Base-by-base conservation (phyloP, 2,888 invertebrate genomes). In the Frankliniella fusca region DNA sequence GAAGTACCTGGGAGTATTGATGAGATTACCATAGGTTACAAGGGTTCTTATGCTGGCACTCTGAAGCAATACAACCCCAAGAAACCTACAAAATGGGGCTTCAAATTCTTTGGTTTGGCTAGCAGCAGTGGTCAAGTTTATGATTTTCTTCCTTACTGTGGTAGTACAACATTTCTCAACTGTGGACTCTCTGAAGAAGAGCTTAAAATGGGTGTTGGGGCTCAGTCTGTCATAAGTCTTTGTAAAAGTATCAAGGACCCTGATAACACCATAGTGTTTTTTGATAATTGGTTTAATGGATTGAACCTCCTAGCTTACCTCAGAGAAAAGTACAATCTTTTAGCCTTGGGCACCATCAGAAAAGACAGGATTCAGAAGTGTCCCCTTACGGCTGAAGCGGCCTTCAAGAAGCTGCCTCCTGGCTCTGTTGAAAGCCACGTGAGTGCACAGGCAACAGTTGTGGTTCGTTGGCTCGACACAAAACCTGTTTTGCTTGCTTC, bases 81-180 rank as follows among this genome's bases (percentile, higher is more conserved):
- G 82, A 87, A 87, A 83, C 86, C 87, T 8, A 85, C 87, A 81
- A 87, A 87, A 84, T 87, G 86, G 86, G 86, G 86, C 27, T 87
- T 86, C 79, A 87, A 86, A 85, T 86, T 86, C 80, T 86, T 86
- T 84, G 87, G 87, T n/a, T 82, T 87, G 38, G 87, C 87, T 84
- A 87, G 87, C n/a, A 85, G 86, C 2, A 86, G 86, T 81, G 86
- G 87, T 0, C 87, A 87, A 82, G 86, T 86, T 79, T 87, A 87
- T 80, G 87, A 87, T 83, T 88, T 87, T 82, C 86, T 87, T 38
- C 84, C 87, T 65, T 87, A 85, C 84, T 84, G 86, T 83, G 87
- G 86, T 27, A 83, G 85, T 65, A 85, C 86, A 83, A 85, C 85
- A 11, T 50, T 50, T 50, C n/a, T n/a, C n/a, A n/a, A n/a, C n/a